Evolutionary conservation across 2,113 vertebrate genomes (phyloP), one percentile per base, ranked within the genome.

Genomic region (Chunga burmeisteri): DNA sequence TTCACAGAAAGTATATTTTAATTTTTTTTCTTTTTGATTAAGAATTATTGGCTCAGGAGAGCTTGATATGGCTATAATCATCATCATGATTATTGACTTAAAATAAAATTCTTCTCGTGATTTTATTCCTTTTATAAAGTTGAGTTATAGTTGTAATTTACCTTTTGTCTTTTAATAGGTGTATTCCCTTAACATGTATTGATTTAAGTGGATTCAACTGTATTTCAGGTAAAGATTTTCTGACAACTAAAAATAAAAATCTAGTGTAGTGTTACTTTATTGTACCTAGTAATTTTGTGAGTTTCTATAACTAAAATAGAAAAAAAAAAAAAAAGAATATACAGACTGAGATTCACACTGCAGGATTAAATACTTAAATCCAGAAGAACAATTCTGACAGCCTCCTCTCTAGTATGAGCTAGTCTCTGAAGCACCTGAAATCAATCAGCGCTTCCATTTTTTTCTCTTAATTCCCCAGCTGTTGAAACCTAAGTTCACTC

Each of bases 181-280:
- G 46, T 74, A 78, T 92, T 97, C 82, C 65, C 44, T 91, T 95
- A 96, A 72, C 79, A 85, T 58, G 20, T 97, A 97, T 98, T 95
- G 96, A 98, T 97, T 96, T 93, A 88, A 91, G 72, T 58, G 47
- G 42, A 86, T 86, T 95, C 91, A 77, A 42, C 93, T 90, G 88
- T 96, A 97, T 96, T 96, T 97, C 95, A 97, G 46, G 30, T 95
- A 98, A 97, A 80, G 96, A 97, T 98, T 97, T 97, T 95, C 95
- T 97, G 96, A 91, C 97, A 96, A 87, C 66, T 38, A 40, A 88
- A 93, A 94, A 16, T 52, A 94, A 95, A 95, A 96, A 86, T 90
- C 62, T 73, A 68, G 83, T 82, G 62, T 66, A 58, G 13, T 55
- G 38, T 86, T 80, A 52, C 63, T 94, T 96, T 85, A 73, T 94